Base-by-base conservation (phyloP, 2,113 vertebrate genomes). In the Lethenteron reissneri region DNA sequence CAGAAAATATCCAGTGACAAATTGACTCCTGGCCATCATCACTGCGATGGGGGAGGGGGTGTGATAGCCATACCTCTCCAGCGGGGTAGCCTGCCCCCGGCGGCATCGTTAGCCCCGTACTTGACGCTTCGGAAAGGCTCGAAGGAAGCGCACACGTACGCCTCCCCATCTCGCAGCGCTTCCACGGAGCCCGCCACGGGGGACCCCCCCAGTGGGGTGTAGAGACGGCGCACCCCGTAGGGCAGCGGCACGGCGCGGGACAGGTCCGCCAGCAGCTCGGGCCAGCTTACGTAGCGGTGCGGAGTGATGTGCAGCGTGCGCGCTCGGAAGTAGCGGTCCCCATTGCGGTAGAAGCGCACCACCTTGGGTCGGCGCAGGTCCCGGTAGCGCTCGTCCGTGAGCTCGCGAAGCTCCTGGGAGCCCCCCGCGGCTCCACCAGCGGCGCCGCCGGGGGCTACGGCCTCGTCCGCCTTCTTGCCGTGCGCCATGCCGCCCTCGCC, bases 41-140 rank as follows among this genome's bases (percentile, higher is more conserved):
- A 41, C 5, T 41, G 41, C 6, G 41, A 6, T 41, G 41, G 41
- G 41, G 41, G 41, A 41, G 41, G 41, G 41, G 41, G 41, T 41
- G 41, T 41, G 41, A 41, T 41, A 41, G 41, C 41, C 41, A 41
- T 41, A 41, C 41, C 41, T 41, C 41, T 41, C 41, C 41, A 41
- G 41, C 41, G 41, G 41, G 6, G 41, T 41, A 41, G 41, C 41
- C 41, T 41, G 41, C 6, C 41, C 41, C 41, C 41, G 41, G 41
- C 41, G 41, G 41, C 41, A 41, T 41, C 41, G 41, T 41, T 41
- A 41, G n/a, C 25, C 8, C 8, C 64, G 11, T 68, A 68, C 64
- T n/a, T n/a, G 64, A 68, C n/a, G 64, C 64, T n/a, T 21, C 64
- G 64, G 64, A 68, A 68, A n/a, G 64, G 64, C 11, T 68, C 64